Evolutionary conservation across 2,888 invertebrate species (phyloP).

Genomic region (Clepsis dumicolana): DNA sequence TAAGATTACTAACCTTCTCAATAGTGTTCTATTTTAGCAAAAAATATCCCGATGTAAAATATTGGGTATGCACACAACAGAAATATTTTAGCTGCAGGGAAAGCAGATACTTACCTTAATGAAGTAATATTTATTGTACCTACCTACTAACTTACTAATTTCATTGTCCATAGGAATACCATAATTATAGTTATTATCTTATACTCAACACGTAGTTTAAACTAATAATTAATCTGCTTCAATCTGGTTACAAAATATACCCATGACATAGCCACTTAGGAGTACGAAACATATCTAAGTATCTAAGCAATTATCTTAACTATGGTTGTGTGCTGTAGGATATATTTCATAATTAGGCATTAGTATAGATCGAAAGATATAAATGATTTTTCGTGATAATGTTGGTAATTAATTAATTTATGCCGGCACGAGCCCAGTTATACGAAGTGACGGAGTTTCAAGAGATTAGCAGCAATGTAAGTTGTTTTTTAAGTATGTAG

Average conservation of each 20-base stretch:
- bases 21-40: neutral
- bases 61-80: neutral
- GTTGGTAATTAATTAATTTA: neutral
- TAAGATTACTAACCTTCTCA: conserved; percentile 18
- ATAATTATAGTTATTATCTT: no score
- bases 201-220: neutral
- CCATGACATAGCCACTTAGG: neutral
- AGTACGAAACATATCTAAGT: neutral
- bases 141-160: no score
- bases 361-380: neutral
- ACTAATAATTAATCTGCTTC: neutral
- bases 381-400: conserved; percentile 4
- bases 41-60: neutral
- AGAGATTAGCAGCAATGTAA: conserved; percentile 14
- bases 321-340: neutral
- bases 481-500: neutral
- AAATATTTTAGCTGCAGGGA: neutral
- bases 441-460: conserved; percentile 1
- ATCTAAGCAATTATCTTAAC: neutral
- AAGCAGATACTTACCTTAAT: no score
- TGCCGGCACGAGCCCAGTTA: neutral
- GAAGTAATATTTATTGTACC: neutral
- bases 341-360: neutral
- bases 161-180: no score
- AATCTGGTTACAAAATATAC: neutral